Evolutionary conservation across 2,797 vertebrate genomes (phyloP), one percentile per base, ranked within the genome.

Genomic region (Oreochromis mossambicus): DNA sequence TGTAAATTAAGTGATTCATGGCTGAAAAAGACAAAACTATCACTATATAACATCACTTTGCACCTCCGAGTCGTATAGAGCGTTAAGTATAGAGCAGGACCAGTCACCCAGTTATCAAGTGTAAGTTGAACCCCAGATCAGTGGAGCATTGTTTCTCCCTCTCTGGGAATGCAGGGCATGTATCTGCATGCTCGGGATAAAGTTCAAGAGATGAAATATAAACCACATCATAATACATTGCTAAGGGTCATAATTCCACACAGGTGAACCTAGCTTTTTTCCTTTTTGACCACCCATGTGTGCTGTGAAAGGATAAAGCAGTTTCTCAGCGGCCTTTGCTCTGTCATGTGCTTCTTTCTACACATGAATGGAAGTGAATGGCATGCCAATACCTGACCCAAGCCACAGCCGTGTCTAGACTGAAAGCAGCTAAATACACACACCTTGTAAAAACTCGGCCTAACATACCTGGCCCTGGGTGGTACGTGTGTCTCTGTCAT

Each of bases 191-290:
- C 83, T 90, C 87, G 82, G 94, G 91, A 92, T 92, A 77, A 91
- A 92, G 92, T 95, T 95, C 92, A 95, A 92, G 94, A 96, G 94
- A 96, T 95, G 94, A 96, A 96, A 95, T 94, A 93, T 87, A 96
- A 95, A 95, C 96, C 95, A 94, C 95, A 96, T 95, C 94, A 96
- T 94, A 96, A 96, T 93, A 87, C 87, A 82, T 90, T 79, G 93
- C 96, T 95, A 78, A 89, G 90, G 95, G 96, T 93, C 91, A 90
- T 94, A 93, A 94, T 90, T 95, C 94, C 89, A 87, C 76, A 77
- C 89, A 95, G 92, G 91, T 95, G 92, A 96, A 95, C 87, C 88
- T 38, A 81, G 80, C 90, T 91, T 90, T 84, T 86, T 91, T 92
- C 21, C 8, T 32, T 78, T 95, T 88, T 95, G 95, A 92, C 94